Evolutionary conservation across 1,140 invertebrate genomes (phyloP).

Genomic region (Heterodera schachtii): DNA sequence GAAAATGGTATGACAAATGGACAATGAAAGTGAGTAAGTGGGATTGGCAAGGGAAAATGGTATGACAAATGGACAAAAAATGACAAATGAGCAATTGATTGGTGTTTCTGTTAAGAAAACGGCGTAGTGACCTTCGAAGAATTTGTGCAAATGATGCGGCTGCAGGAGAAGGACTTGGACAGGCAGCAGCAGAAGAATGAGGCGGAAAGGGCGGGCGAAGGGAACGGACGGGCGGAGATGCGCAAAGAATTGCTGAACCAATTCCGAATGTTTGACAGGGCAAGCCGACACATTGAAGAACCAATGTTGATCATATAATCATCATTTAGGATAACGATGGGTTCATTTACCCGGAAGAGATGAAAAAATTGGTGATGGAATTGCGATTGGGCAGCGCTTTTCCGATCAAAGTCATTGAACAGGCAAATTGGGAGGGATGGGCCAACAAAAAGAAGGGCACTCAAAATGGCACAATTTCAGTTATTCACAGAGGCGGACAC

Average conservation of each 20-base stretch:
- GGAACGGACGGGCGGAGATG: slow-evolving; percentile 39
- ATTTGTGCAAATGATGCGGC: slow-evolving; percentile 58
- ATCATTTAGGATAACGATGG: slow-evolving; percentile 63
- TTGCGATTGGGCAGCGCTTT: slow-evolving; percentile 54
- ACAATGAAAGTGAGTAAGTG: too few species aligned
- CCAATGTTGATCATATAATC: not conserved
- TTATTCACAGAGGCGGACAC: slow-evolving; percentile 61
- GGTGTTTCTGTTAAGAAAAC: slow-evolving; percentile 52
- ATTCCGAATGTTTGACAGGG: slow-evolving; percentile 62
- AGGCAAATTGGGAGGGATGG: slow-evolving; percentile 23
- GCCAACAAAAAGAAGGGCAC: not conserved
- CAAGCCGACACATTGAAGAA: not conserved
- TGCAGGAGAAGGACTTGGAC: slow-evolving; percentile 33
- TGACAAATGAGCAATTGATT: slow-evolving; percentile 20
- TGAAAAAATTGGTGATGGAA: slow-evolving; percentile 58
- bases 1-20: too few species aligned
- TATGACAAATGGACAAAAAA: slow-evolving; percentile 25
- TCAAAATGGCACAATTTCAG: slow-evolving; percentile 18
- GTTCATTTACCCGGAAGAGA: slow-evolving; percentile 60
- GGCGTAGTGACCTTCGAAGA: slow-evolving; percentile 65
- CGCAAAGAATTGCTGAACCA: slow-evolving; percentile 57
- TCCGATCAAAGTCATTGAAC: slow-evolving; percentile 57
- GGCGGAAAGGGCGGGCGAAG: slow-evolving; percentile 1
- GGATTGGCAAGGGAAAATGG: too few species aligned
- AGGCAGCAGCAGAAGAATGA: slow-evolving; percentile 29